Evolutionary conservation across 1,140 invertebrate genomes (phyloP).

Genomic region (Ganaspis sp.): DNA sequence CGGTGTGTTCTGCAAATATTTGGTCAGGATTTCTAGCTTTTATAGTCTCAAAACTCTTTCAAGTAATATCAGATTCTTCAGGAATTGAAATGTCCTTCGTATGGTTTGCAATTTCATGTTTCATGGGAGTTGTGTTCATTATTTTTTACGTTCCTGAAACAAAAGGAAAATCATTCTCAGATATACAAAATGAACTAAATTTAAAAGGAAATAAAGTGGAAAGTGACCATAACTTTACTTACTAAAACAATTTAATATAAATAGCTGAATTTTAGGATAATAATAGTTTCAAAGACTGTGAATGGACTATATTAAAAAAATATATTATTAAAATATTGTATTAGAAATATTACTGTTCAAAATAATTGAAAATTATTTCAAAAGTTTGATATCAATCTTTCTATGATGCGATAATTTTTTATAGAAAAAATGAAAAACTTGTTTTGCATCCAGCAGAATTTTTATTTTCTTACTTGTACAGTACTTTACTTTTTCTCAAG

Average conservation of each 20-base stretch:
- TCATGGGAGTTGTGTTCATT: conserved; percentile 78
- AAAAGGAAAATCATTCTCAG: conserved; percentile 82
- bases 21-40: conserved; percentile 75
- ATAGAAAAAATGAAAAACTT: neutral
- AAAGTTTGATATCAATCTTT: no score
- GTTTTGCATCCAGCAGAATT: neutral
- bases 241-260: no score
- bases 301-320: no score
- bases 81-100: conserved; percentile 78
- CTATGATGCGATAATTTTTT: no score
- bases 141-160: conserved; percentile 84
- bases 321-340: no score
- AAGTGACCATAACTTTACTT: no score
- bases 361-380: no score
- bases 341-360: no score
- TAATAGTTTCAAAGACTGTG: no score
- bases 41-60: conserved; percentile 77
- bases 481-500: neutral
- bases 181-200: conserved; percentile 78
- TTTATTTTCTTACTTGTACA: conserved; percentile 25
- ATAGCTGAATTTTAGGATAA: no score
- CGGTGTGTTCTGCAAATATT: conserved; percentile 73
- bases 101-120: conserved; percentile 78
- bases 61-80: conserved; percentile 75
- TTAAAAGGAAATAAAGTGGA: conserved; percentile 46